Evolutionary conservation across 2,797 vertebrate species (phyloP).

Genomic region (Anomalospiza imberbis): DNA sequence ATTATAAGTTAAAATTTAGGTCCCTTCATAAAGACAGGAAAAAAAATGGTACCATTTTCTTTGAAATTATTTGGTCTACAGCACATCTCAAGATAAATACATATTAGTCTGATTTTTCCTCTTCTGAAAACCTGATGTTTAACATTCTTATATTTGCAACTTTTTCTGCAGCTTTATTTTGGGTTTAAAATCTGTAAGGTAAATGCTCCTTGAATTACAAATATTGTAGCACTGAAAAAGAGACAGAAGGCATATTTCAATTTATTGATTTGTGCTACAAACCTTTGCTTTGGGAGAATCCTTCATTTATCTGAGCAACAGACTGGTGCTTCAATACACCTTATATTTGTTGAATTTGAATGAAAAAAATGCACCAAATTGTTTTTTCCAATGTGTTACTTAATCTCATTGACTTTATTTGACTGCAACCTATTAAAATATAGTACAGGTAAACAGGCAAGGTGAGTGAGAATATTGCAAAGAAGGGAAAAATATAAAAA

Average conservation of each 20-base stretch:
- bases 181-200: background rate
- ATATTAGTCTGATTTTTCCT: background rate
- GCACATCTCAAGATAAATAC: background rate
- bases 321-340: constrained; percentile 10
- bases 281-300: background rate
- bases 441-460: background rate
- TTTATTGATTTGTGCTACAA: constrained; percentile 47
- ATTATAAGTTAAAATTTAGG: background rate
- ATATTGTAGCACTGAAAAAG: background rate
- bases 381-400: background rate
- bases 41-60: background rate
- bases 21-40: background rate
- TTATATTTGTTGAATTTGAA: constrained; percentile 33
- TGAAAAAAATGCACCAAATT: background rate
- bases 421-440: constrained; percentile 10
- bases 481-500: background rate
- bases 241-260: background rate
- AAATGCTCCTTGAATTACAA: constrained; percentile 5
- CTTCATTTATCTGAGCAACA: constrained; percentile 44
- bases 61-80: background rate
- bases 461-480: background rate
- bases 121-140: background rate
- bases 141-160: background rate
- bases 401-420: constrained; percentile 15
- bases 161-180: constrained; percentile 14